Evolutionary conservation across 2,113 vertebrate species (phyloP).

Genomic region (Mus pahari): DNA sequence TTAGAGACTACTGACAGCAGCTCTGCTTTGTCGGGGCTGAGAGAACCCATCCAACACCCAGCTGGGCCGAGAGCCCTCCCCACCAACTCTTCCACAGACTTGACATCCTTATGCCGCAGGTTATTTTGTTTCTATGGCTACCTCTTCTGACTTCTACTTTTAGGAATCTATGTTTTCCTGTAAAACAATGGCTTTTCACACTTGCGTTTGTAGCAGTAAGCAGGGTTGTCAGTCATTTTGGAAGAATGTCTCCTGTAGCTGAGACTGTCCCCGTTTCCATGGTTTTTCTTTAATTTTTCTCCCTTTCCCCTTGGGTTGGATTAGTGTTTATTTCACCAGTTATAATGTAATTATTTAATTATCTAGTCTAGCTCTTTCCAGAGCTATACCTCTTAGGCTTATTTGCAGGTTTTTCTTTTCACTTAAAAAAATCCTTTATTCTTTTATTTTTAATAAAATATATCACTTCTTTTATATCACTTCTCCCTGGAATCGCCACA

Average conservation of each 20-base stretch:
- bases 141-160: constrained; percentile 10
- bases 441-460: constrained; percentile 36
- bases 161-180: not conserved
- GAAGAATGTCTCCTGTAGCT: not conserved
- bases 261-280: constrained; percentile 32
- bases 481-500: not conserved
- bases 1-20: not conserved
- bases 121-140: constrained; percentile 26
- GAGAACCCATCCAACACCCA: not conserved
- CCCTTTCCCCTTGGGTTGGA: not conserved
- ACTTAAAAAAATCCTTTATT: not conserved
- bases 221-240: not conserved
- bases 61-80: not conserved
- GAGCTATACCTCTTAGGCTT: not conserved
- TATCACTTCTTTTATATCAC: too few relatives aligned
- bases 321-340: not conserved
- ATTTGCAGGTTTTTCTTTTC: not conserved
- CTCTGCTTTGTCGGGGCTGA: not conserved
- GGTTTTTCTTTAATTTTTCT: not conserved
- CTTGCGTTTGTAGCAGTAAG: not conserved
- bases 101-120: not conserved
- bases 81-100: not conserved
- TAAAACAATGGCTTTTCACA: constrained; percentile 19
- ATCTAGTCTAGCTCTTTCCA: not conserved
- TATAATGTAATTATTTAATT: not conserved